These are phyloP conservation scores for Agrypnus murinus DNA, from an alignment of 2,888 invertebrate genomes.

Conservation along the genomic window DNA sequence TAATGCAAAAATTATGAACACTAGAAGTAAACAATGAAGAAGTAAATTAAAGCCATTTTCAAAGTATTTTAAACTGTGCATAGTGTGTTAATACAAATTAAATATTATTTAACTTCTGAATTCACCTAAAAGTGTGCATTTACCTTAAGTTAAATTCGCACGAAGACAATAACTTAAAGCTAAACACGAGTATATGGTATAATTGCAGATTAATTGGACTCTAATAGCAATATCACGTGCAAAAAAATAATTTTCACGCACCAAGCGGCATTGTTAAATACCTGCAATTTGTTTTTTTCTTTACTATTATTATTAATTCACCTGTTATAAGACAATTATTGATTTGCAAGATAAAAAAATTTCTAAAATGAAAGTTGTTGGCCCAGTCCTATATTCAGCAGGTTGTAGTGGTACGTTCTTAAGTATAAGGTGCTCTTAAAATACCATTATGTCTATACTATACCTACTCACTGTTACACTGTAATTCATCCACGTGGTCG, in stretches of 20 bases:
- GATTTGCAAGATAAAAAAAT: not conserved
- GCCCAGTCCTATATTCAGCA: slow-evolving; percentile 11
- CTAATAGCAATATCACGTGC: not conserved
- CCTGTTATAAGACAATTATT: not conserved
- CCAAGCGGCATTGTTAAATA: not conserved
- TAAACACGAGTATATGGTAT: not conserved
- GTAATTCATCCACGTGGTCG: slow-evolving; percentile 4
- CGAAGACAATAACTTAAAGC: not conserved
- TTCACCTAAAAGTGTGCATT: too few relatives aligned
- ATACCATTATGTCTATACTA: slow-evolving; percentile 9
- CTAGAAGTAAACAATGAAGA: too few relatives aligned
- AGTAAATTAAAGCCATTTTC: too few relatives aligned
- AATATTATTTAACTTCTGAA: not conserved
- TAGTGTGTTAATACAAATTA: too few relatives aligned
- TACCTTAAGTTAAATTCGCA: too few relatives aligned
- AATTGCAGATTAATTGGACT: not conserved
- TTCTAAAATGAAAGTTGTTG: slow-evolving; percentile 14
- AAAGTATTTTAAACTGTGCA: too few relatives aligned
- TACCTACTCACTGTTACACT: slow-evolving; percentile 11
- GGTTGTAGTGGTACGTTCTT: not conserved
- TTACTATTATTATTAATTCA: not conserved
- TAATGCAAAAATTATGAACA: too few relatives aligned
- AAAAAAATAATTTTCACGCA: not conserved
- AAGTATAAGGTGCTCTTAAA: not conserved
- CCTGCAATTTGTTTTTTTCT: not conserved